Conservation (phyloP, 2,797 vertebrate genomes). For the Sebastes aleutianus region DNA sequence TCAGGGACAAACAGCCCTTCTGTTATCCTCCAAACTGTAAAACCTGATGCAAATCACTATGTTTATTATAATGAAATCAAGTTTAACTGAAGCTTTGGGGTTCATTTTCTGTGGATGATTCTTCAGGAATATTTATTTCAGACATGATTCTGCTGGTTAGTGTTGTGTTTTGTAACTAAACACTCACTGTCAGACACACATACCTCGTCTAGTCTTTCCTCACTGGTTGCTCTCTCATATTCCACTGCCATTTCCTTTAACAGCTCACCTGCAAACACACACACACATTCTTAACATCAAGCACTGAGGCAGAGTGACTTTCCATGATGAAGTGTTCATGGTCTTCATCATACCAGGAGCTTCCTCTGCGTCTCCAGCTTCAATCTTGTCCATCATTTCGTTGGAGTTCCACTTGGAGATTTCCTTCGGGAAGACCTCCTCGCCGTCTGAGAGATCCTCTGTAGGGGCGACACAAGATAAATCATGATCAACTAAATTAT, state of each 20-base stretch:
- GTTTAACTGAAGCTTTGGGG: background rate
- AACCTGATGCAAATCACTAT: constrained; percentile 14
- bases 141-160: constrained; percentile 3
- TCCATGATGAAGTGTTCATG: background rate
- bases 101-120: background rate
- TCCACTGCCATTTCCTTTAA: constrained; percentile 84
- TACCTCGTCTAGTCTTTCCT: constrained; percentile 92
- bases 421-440: constrained; percentile 92
- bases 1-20: constrained; percentile 63
- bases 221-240: constrained; percentile 83
- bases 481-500: background rate
- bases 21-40: constrained; percentile 23
- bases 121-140: constrained; percentile 3
- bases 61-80: constrained; percentile 2
- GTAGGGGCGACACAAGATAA: constrained; percentile 34
- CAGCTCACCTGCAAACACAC: constrained; percentile 82
- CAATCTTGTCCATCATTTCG: constrained; percentile 96
- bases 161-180: background rate
- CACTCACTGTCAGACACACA: constrained; percentile 9
- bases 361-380: constrained; percentile 86
- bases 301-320: background rate
- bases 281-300: constrained; percentile 1
- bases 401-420: constrained; percentile 96
- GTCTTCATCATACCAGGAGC: constrained; percentile 80
- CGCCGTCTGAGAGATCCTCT: constrained; percentile 92